Base-by-base conservation (phyloP, 2,888 invertebrate species). In the Platycnemis pennipes region DNA sequence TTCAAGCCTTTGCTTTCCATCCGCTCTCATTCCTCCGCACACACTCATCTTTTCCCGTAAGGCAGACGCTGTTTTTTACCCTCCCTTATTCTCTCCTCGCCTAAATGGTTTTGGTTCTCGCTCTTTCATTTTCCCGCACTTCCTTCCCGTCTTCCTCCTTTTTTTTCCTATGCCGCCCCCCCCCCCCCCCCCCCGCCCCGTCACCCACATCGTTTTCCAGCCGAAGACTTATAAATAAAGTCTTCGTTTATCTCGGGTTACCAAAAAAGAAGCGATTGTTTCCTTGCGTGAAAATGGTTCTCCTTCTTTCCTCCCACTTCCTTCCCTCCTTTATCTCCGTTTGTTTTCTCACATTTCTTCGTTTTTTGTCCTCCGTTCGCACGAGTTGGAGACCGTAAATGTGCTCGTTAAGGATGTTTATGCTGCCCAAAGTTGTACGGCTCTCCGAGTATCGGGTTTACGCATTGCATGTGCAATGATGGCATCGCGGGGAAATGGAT, bases 161-260 rank as follows among this genome's bases (percentile, higher is more conserved):
- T n/a, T n/a, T n/a, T 49, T 49, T 19, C 19, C 49, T 49, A 49
- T 49, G 19, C 19, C 11, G 11, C 49, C 49, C 19, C 19, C 11
- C 49, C 49, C 49, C 11, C 19, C 19, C 19, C 49, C 19, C 19
- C 13, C 7, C 53, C 2, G 8, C 53, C 53, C 53, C 19, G 8
- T 53, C 53, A 53, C 11, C 11, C 8, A 1, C 53, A 53, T 53
- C 53, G 1, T 1, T 53, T 53, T 53, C 53, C 2, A 53, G 16
- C 53, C 2, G 11, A 53, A 26, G 63, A n/a, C 22, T 7, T 22
- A 22, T 63, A n/a, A 63, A 63, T 63, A n/a, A 63, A 63, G 26
- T 26, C 63, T 63, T n/a, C n/a, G n/a, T 63, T 63, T n/a, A n/a
- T n/a, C 63, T 63, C 63, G 63, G 63, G n/a, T 63, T 63, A 63